Base-by-base conservation (phyloP, 2,888 invertebrate species). In the Bellardia pandia region DNA sequence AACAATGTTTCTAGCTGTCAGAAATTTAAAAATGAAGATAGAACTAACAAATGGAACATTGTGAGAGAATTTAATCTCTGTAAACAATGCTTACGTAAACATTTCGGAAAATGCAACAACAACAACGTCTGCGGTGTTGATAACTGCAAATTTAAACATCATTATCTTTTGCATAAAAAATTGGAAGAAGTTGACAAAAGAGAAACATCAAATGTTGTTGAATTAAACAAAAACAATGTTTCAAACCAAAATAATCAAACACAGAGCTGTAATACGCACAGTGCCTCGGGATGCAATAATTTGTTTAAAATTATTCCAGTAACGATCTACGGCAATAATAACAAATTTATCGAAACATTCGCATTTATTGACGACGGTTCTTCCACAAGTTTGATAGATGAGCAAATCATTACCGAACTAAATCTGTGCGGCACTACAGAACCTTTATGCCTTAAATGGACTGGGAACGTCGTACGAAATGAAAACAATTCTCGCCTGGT, bases 401-500 rank as follows among this genome's bases (percentile, higher is more conserved):
- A 79, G 37, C 51, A 79, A 51, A 51, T 79, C 30, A 23, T 69
- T 3, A 45, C 69, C 8, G 79, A 79, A 8, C 30, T 79, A 71
- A 79, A 71, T 30, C 71, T 79, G 13, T 62, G 51, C 2, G 79
- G 79, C 8, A 51, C 7, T 48, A 16, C 48, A 16, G 69, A 79
- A 48, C 78, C 78, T 9, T 69, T 79, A 62, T 75, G 48, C 13
- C 48, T 75, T 23, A 75, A 75, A 3, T 75, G 75, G 75, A 75
- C 60, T 33, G 75, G 62, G 14, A 62, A 9, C 23, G 62, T 75
- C 4, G 62, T 62, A 62, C 16, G 64, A 4, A 76, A 64, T 16
- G 51, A 76, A 62, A 30, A 75, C 8, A 51, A 62, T 51, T 75
- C 75, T 23, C 30, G n/a, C 30, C 66, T 23, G 2, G 45, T 66